Base-by-base conservation (phyloP, 37 sponge, comb jelly and placozoan species). In the Chondrilla cf. caribensis region DNA sequence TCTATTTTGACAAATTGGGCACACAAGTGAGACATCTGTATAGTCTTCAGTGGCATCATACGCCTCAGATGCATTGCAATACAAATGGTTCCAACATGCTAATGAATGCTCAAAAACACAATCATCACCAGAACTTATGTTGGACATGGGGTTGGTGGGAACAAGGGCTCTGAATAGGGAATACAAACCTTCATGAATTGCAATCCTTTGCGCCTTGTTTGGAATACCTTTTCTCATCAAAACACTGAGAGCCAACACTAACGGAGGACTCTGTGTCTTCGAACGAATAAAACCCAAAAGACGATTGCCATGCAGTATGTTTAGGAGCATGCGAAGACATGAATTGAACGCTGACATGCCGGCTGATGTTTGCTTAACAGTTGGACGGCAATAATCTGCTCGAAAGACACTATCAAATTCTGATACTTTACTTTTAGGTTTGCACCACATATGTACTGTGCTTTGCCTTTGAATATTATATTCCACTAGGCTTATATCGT, bases 101-200 rank as follows among this genome's bases (percentile, higher is more conserved):
- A 42, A 8, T 39, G 83, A 82, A 43, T 70, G 32, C 58, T 82
- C 83, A 55, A 82, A 82, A 0, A 82, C 83, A 17, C 58, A 42
- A 44, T 54, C 37, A 18, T 65, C 51, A 11, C 47, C 54, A 35
- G 70, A 15, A 51, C 40, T 40, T 24, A n/a, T 33, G 6, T 28
- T 64, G 22, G 82, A 38, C 37, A 67, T 59, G 22, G 82, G 51
- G 8, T 81, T 43, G 41, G 39, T 29, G 37, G 83, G 83, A 2
- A 82, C 54, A 21, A 82, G 47, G 18, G 72, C 44, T 5, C 73
- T 26, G 73, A 82, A 82, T 6, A 82, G 73, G 15, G 2, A 51
- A 70, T 41, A 82, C 24, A 82, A 70, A 9, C 73, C 47, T 51
- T 82, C 83, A 33, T 82, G 83, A 35, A 82, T 70, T 15, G 83